Base-by-base conservation (phyloP, 2,797 vertebrate species). In the Chaunax sp. region DNA sequence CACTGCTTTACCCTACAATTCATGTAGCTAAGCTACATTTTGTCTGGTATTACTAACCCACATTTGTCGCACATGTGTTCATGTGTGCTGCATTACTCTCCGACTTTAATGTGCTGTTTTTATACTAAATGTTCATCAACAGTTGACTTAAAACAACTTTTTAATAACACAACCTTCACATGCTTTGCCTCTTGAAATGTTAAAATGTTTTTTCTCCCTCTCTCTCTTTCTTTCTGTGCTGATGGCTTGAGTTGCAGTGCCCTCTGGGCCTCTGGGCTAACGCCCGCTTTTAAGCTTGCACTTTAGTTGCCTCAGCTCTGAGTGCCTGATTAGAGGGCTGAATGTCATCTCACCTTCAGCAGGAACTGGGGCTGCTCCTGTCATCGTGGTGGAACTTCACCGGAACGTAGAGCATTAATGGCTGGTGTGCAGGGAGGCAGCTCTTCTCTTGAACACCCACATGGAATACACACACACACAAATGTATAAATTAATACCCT, bases 211-310 rank as follows among this genome's bases (percentile, higher is more conserved):
- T 14, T 15, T 45, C 15, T 20, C 6, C 61, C 13, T 53, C 9
- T 35, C 14, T 19, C 4, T 22, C 5, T 35, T 2, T 45, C 5
- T 13, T 1, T 26, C 9, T 47, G 19, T 19, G 49, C 38, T 58
- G 43, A 33, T 54, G 58, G 54, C 50, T 30, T 38, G n/a, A 56
- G 49, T 69, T 40, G 37, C 1, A 1, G 10, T 58, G 64, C 19
- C 63, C 28, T 38, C 47, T 67, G 71, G 57, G 55, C 44, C 37
- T 73, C 44, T 16, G 71, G 46, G 66, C 50, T 63, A 62, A 56
- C 67, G 13, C 60, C 51, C 2, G 33, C 75, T 81, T 82, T 82
- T 63, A 76, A 69, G 40, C 47, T 16, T 43, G 56, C 72, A 66
- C 77, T 69, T 64, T 51, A 38, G 59, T 56, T 45, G 70, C 77